Base-by-base conservation (phyloP, 2,113 vertebrate genomes). In the Triplophysa dalaica region DNA sequence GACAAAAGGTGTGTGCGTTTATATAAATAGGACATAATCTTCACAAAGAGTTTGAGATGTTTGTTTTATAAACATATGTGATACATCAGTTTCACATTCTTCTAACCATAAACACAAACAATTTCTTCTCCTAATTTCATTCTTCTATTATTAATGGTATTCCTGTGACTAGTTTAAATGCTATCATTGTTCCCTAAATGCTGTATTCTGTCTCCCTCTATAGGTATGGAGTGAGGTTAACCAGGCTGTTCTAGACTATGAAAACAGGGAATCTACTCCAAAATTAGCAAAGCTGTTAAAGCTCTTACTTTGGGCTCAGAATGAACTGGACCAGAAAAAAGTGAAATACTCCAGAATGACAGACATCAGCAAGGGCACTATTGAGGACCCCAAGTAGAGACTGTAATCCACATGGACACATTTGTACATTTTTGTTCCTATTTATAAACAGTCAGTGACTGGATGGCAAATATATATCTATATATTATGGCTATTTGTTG, bases 321-420 rank as follows among this genome's bases (percentile, higher is more conserved):
- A 97, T 6, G 97, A 99, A 93, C 90, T 99, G 88, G 97, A 99
- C 89, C 97, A 99, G 95, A 99, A 99, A 94, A 99, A 99, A 90
- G 96, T 98, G 78, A 99, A 98, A 92, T 99, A 99, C 64, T 96
- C 97, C 85, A 98, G 97, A 94, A 99, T 99, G 97, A 97, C 96
- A 87, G 97, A 98, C 93, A 94, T 99, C 74, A 98, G 97, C 94
- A 96, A 96, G 88, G 97, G 97, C 67, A 96, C 95, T 73, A 97
- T 99, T 6, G 97, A 99, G 88, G 97, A 98, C 83, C 95, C 96
- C 89, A 99, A 99, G 94, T 99, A 85, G 95, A 96, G 90, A 61
- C 63, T n/a, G 33, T 74, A 62, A 72, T 79, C 48, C 68, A 79
- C 16, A 60, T 85, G 82, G 85, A 86, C 83, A 80, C 24, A 79